Percentiles rank a stretch among this genome's conserved stretches.
Conservation (phyloP, 2,113 vertebrate species). For the Sylvia atricapilla region DNA sequence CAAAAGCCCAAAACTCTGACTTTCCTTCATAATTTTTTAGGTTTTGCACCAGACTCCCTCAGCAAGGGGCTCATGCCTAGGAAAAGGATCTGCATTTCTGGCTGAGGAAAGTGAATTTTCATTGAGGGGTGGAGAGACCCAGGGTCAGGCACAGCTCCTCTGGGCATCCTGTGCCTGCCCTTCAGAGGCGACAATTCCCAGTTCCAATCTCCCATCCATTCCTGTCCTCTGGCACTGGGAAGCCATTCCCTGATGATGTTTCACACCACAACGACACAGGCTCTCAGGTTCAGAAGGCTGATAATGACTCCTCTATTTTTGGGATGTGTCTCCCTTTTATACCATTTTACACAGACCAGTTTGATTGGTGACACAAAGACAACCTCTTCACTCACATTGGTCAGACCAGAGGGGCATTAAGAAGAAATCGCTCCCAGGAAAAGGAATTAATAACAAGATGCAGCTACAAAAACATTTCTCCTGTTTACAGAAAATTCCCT, state of each 20-base stretch:
- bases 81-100: neutral
- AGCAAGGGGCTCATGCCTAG: neutral
- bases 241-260: neutral
- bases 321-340: too few species aligned
- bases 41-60: neutral
- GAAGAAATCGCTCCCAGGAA: too few species aligned
- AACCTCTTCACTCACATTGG: too few species aligned
- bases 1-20: neutral
- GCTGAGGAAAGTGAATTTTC: neutral
- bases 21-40: neutral
- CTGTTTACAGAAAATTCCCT: too few species aligned
- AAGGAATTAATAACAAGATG: too few species aligned
- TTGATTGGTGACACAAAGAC: too few species aligned
- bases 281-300: too few species aligned
- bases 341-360: too few species aligned
- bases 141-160: neutral
- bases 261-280: too few species aligned
- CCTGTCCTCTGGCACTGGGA: neutral
- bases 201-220: rapidly evolving
- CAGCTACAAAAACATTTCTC: too few species aligned
- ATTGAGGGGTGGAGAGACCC: neutral
- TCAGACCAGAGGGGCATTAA: too few species aligned
- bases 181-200: neutral
- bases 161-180: neutral
- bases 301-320: too few species aligned